Percentiles rank a stretch among this genome's conserved stretches.
phyloP scores from a whole-genome alignment of 2,888 invertebrate genomes.

The Nomada fabriciana region DNA sequence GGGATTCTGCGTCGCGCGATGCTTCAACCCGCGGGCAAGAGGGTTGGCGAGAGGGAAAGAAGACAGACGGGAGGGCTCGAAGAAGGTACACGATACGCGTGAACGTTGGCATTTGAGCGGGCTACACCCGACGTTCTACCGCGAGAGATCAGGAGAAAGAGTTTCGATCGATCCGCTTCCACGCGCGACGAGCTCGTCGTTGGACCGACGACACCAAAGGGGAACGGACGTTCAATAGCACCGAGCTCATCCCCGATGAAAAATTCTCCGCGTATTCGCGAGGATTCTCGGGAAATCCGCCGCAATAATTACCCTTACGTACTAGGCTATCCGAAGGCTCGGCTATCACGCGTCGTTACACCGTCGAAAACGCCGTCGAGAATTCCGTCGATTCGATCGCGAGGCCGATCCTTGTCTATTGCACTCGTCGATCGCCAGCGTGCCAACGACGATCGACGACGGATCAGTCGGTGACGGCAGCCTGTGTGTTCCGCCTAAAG shows the following conservation, averaged over 20 bases:
- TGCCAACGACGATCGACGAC: slow-evolving; percentile 70
- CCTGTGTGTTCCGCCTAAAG: slow-evolving; percentile 71
- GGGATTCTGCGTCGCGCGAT: neutral
- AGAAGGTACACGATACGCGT: too few relatives aligned
- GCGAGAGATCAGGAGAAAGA: slow-evolving; percentile 11
- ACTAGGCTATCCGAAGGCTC: slow-evolving; percentile 43
- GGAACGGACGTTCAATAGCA: slow-evolving; percentile 6
- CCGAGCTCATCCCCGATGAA: slow-evolving; percentile 20
- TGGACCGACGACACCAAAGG: slow-evolving; percentile 14
- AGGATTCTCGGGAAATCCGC: slow-evolving; percentile 33
- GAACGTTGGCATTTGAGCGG: too few relatives aligned
- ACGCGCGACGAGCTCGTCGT: neutral
- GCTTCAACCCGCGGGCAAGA: neutral
- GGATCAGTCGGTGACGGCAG: slow-evolving; percentile 78
- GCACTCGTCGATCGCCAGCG: slow-evolving; percentile 16
- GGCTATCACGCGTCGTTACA: slow-evolving; percentile 45
- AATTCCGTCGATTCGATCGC: slow-evolving; percentile 1
- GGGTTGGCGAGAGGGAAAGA: neutral
- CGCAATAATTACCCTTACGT: slow-evolving; percentile 36
- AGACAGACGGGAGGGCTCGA: neutral
- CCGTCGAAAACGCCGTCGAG: neutral
- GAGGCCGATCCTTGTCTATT: neutral
- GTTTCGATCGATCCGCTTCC: slow-evolving; percentile 13
- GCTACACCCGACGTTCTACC: too few relatives aligned
- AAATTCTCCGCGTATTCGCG: slow-evolving; percentile 41